Evolutionary conservation across 2,888 invertebrate genomes (phyloP), one percentile per base, ranked within the genome.

Genomic region (Cosmia pyralina): DNA sequence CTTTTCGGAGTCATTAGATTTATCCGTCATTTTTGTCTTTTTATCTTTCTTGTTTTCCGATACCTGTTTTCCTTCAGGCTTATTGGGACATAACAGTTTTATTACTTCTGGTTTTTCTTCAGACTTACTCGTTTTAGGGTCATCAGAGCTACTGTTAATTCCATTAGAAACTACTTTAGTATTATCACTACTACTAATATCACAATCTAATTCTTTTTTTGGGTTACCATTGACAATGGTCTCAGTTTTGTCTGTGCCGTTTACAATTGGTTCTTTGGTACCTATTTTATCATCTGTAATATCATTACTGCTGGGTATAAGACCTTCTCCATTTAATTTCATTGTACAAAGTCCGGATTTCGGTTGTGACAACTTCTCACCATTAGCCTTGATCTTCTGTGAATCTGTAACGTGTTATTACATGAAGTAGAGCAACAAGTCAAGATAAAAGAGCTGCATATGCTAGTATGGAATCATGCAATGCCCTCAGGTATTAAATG

Each of bases 181-280:
- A 91, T 92, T 94, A 94, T 93, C 92, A 94, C 92, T 96, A 96
- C 93, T 94, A 93, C 94, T 96, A 96, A 96, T 96, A 96, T 96
- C 96, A 96, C 96, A 96, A 92, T 95, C 94, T 90, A 92, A 92
- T 91, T 92, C 89, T 91, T 93, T 93, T 93, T 93, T 95, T 89
- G 93, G 89, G 84, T 94, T 92, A 89, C 95, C 95, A 87, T 96
- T 96, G 84, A 93, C 85, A 90, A 94, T 89, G 87, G 90, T 92
- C 83, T 91, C 91, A 82, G 88, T 84, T 86, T 89, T 91, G 76
- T 93, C 93, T 85, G 94, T 93, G 88, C 96, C 96, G 85, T 96
- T 96, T 79, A 92, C 88, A 90, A 93, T 90, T 92, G 93, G 87
- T 92, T 95, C 96, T 96, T 96, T 96, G 96, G 95, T 95, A 92